Conservation (phyloP, 2,888 invertebrate genomes). For the Apantesis nais region DNA sequence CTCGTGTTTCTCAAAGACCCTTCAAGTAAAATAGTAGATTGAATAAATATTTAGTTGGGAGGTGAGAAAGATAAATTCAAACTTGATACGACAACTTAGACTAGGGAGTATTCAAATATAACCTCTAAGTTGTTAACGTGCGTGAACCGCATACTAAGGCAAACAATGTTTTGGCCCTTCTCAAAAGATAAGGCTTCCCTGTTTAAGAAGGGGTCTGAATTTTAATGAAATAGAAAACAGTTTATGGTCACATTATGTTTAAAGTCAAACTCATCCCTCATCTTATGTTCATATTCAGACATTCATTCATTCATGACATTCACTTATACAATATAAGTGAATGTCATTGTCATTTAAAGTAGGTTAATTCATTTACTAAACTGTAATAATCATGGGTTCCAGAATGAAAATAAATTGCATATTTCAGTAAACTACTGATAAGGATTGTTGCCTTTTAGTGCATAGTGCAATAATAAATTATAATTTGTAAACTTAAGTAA, state of each 20-base stretch:
- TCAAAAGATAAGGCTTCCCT: background rate
- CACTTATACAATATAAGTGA: background rate
- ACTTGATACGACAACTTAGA: conserved; percentile 1
- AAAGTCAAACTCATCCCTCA: background rate
- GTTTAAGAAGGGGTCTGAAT: background rate
- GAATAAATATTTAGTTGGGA: background rate
- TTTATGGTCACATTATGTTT: background rate
- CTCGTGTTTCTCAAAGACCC: background rate
- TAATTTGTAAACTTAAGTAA: background rate
- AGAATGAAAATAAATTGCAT: background rate
- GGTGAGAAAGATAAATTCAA: conserved; percentile 6
- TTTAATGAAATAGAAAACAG: background rate
- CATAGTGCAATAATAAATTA: background rate
- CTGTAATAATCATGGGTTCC: background rate
- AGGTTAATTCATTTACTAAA: background rate
- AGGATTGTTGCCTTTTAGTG: background rate
- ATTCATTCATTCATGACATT: too few relatives aligned
- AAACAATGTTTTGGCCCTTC: background rate
- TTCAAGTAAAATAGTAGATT: background rate
- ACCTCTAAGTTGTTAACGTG: background rate
- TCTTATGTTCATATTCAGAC: background rate
- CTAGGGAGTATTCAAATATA: background rate
- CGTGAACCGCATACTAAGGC: background rate
- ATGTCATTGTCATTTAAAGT: background rate
- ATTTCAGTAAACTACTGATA: background rate